Conservation (phyloP, 2,797 vertebrate species). For the Periparus ater region DNA sequence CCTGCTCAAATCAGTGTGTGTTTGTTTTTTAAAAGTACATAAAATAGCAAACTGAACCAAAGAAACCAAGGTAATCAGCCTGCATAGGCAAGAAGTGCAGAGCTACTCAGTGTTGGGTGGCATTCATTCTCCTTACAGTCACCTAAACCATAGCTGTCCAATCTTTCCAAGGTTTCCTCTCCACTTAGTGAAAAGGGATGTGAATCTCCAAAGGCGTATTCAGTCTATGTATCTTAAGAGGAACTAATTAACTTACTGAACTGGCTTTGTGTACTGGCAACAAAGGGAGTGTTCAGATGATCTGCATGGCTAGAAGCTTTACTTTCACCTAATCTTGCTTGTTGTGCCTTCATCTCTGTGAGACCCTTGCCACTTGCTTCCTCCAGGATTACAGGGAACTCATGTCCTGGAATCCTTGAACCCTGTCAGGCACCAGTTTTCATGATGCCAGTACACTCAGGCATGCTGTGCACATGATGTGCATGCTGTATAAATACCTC, state of each 20-base stretch:
- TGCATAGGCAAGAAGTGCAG: accelerated
- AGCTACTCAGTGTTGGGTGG: not conserved
- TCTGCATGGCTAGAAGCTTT: not conserved
- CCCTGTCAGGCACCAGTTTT: not conserved
- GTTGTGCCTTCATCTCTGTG: not conserved
- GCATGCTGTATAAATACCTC: not conserved
- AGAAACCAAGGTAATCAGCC: not conserved
- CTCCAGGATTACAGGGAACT: accelerated
- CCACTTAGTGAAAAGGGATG: not conserved
- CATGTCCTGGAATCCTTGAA: not conserved
- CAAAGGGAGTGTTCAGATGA: not conserved
- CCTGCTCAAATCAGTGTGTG: not conserved
- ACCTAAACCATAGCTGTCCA: not conserved
- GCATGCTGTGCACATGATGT: not conserved
- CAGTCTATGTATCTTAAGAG: not conserved
- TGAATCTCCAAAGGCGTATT: not conserved
- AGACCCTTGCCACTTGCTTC: not conserved
- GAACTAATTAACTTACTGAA: not conserved
- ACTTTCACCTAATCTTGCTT: not conserved
- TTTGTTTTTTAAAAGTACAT: not conserved
- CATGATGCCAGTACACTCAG: accelerated
- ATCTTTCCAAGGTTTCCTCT: not conserved
- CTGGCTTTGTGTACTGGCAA: not conserved
- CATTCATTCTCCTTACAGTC: not conserved
- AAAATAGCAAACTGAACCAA: not conserved